Percentiles rank a stretch among this genome's conserved stretches.
Conservation (phyloP, 2,888 invertebrate genomes). For the Zygogramma bicolorata region DNA sequence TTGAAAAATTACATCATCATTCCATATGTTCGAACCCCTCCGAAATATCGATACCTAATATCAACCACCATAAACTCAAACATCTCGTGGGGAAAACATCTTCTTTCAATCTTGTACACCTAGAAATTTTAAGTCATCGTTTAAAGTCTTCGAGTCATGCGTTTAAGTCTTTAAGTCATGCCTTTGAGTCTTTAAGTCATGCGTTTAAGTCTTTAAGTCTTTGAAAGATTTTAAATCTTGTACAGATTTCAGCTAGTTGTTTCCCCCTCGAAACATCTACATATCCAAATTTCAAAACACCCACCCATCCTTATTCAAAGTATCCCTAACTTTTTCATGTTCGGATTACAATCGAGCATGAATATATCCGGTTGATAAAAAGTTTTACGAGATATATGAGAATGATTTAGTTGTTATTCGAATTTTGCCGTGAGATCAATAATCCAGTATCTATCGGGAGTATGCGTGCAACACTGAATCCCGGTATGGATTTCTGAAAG, state of each 20-base stretch:
- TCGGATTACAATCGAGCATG: not conserved
- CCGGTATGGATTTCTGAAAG: not conserved
- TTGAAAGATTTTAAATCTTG: too few species aligned
- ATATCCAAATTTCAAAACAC: not conserved
- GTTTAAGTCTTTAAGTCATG: too few species aligned
- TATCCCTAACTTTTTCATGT: not conserved
- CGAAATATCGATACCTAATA: not conserved
- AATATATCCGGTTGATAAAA: not conserved
- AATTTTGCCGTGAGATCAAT: not conserved
- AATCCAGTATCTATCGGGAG: not conserved
- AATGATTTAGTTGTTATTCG: constrained; percentile 1
- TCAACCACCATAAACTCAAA: not conserved
- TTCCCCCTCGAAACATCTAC: not conserved
- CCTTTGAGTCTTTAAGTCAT: too few species aligned
- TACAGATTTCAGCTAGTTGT: too few species aligned
- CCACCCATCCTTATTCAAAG: not conserved
- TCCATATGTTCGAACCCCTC: not conserved
- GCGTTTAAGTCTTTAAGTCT: too few species aligned
- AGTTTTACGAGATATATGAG: not conserved
- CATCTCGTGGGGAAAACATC: too few species aligned
- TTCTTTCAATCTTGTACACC: too few species aligned
- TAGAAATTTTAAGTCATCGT: too few species aligned
- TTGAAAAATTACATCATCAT: not conserved
- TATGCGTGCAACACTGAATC: not conserved
- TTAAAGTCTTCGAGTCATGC: too few species aligned